Conservation (phyloP, 1,140 invertebrate genomes). For the Hyles euphorbiae region DNA sequence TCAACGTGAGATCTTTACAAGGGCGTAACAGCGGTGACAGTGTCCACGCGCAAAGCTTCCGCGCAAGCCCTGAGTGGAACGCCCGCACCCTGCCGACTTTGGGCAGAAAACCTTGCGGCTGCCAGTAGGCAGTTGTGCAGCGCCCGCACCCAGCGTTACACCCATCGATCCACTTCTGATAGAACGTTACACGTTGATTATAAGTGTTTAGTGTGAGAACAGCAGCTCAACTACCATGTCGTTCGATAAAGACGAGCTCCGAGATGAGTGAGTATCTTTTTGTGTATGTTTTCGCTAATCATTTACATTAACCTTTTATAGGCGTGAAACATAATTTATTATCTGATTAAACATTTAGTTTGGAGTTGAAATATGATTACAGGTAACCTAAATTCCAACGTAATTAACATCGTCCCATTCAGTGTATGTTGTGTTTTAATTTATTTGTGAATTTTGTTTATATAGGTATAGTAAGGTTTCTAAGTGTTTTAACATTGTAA, state of each 20-base stretch:
- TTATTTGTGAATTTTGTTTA: too few relatives aligned
- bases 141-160: conserved; percentile 31
- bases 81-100: conserved; percentile 43
- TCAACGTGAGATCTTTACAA: too few relatives aligned
- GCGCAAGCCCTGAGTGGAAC: conserved; percentile 48
- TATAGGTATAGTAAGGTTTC: too few relatives aligned
- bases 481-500: too few relatives aligned
- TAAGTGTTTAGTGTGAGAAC: conserved; percentile 35
- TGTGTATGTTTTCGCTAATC: neutral
- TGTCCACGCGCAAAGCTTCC: conserved; percentile 19
- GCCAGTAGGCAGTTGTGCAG: conserved; percentile 41
- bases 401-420: too few relatives aligned
- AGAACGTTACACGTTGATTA: neutral
- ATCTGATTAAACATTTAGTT: too few relatives aligned
- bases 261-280: conserved; percentile 63
- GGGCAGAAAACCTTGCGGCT: conserved; percentile 42
- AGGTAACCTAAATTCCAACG: too few relatives aligned
- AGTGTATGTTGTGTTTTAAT: too few relatives aligned
- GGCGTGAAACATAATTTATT: too few relatives aligned
- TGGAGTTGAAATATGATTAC: too few relatives aligned
- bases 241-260: conserved; percentile 67
- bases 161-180: conserved; percentile 47
- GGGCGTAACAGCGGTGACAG: conserved; percentile 2
- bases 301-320: neutral
- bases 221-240: conserved; percentile 49